These are phyloP conservation scores for Hippopotamyrus pictus DNA, from an alignment of 2,797 vertebrate species.

Conservation along the genomic window DNA sequence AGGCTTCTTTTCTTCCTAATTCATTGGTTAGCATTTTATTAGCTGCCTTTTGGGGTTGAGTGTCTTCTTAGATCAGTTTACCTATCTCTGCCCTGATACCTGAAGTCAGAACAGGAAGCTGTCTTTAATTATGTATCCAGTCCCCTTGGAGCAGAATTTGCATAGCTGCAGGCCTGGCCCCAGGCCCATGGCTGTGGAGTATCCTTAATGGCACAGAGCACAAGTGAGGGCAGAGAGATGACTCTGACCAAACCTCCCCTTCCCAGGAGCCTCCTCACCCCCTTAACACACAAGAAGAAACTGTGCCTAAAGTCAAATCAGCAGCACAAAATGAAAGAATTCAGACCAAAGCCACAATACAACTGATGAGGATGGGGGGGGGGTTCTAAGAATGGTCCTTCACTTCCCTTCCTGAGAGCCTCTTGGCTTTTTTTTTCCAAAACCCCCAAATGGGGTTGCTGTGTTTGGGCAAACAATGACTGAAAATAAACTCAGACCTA, in stretches of 20 bases:
- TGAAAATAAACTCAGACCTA: too few species aligned
- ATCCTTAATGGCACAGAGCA: conserved; percentile 12
- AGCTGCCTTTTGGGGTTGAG: conserved; percentile 1
- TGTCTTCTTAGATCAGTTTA: conserved; percentile 16
- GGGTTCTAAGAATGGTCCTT: conserved; percentile 31
- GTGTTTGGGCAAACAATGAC: too few species aligned
- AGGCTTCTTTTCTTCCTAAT: neutral
- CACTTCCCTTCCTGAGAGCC: conserved; percentile 52
- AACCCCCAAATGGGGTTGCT: neutral
- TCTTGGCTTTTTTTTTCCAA: conserved; percentile 22
- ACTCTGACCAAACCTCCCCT: neutral
- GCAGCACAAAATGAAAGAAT: neutral
- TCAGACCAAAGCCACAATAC: neutral
- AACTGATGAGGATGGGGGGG: neutral
- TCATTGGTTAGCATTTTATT: neutral
- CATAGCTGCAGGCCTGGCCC: too few species aligned
- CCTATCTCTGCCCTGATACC: conserved; percentile 14
- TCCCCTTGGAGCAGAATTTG: conserved; percentile 26
- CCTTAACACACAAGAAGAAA: neutral
- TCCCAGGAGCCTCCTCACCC: neutral
- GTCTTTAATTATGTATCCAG: conserved; percentile 30
- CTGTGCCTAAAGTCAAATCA: neutral
- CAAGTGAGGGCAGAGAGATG: neutral
- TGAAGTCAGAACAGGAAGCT: conserved; percentile 15
- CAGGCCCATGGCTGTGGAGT: neutral